phyloP scores from a whole-genome alignment of 2,113 vertebrate genomes.

The Hyperopisus bebe region DNA sequence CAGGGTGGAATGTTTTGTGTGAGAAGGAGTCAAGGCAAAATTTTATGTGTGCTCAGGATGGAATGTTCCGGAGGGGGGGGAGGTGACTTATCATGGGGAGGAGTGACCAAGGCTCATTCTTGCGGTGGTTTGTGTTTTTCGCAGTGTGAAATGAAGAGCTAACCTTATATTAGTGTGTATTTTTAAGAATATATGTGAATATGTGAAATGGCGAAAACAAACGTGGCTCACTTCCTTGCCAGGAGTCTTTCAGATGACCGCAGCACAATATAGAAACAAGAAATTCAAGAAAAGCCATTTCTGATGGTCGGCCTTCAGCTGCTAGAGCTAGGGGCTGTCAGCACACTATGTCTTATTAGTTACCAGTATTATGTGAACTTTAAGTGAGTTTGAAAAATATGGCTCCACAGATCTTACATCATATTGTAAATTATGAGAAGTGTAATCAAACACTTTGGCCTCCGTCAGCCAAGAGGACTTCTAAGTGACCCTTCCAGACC shows the following conservation, averaged over 20 bases:
- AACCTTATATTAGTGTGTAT: background rate
- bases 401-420: background rate
- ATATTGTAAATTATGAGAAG: background rate
- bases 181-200: background rate
- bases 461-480: background rate
- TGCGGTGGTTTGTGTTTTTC: background rate
- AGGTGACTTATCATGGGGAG: background rate
- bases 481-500: background rate
- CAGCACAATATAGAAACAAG: background rate
- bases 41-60: background rate
- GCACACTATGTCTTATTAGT: background rate
- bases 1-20: background rate
- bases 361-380: background rate
- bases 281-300: background rate
- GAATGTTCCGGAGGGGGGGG: background rate
- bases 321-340: background rate
- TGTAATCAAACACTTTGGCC: background rate
- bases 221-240: background rate
- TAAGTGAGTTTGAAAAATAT: background rate
- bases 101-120: background rate
- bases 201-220: background rate
- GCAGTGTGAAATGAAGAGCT: background rate
- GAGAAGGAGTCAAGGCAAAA: background rate
- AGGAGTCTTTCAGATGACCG: background rate
- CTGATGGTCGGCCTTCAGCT: background rate